Percentiles rank a stretch among this genome's conserved stretches.
Evolutionary conservation across 1,140 invertebrate genomes (phyloP).

Genomic region (Drosophila varians): DNA sequence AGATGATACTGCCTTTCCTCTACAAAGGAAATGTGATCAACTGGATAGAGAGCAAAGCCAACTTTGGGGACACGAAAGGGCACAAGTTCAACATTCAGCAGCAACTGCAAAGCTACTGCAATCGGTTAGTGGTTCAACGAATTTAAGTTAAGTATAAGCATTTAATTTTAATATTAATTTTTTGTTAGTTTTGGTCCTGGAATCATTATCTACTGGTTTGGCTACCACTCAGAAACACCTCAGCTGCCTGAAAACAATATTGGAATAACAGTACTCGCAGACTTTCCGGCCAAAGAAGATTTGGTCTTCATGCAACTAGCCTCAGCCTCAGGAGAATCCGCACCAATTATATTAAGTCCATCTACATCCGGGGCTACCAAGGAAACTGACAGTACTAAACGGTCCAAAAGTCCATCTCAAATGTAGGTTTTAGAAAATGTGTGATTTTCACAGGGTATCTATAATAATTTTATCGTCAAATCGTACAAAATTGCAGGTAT

Average conservation of each 20-base stretch:
- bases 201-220: slow-evolving; percentile 98
- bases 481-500: neutral
- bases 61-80: slow-evolving; percentile 93
- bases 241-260: slow-evolving; percentile 86
- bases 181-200: slow-evolving; percentile 93
- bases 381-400: neutral
- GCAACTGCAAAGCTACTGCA: slow-evolving; percentile 96
- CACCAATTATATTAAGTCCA: neutral
- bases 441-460: neutral
- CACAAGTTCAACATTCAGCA: slow-evolving; percentile 94
- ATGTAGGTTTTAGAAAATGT: neutral
- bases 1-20: slow-evolving; percentile 94
- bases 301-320: slow-evolving; percentile 71
- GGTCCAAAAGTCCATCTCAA: no score
- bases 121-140: slow-evolving; percentile 87
- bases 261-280: slow-evolving; percentile 87
- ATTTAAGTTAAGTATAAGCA: neutral
- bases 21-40: slow-evolving; percentile 94
- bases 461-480: neutral
- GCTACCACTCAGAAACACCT: slow-evolving; percentile 90
- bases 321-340: neutral
- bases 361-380: neutral
- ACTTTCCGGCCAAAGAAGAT: slow-evolving; percentile 85
- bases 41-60: slow-evolving; percentile 98
- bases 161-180: slow-evolving; percentile 1